Conservation (phyloP, 2,888 invertebrate genomes). For the Lasioglossum morio region DNA sequence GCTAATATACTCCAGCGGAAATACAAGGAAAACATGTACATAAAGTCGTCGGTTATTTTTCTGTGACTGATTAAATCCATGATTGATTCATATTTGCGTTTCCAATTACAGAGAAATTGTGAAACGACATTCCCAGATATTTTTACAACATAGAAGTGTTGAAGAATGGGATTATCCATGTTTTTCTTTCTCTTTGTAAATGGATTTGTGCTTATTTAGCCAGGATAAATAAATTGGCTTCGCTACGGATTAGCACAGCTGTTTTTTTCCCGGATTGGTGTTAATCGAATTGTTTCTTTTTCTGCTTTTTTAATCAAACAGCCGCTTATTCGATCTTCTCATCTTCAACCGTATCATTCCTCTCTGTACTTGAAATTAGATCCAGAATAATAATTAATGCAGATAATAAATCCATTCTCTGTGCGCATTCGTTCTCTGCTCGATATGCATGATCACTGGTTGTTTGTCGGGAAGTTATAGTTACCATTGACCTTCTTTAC, state of each 20-base stretch:
- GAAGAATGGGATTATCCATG: not conserved
- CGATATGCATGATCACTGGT: not conserved
- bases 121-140: not conserved
- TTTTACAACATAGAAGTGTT: not conserved
- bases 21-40: not conserved
- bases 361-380: not conserved
- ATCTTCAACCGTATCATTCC: not conserved
- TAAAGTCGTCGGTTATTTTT: not conserved
- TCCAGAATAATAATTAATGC: not conserved
- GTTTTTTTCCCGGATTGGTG: not conserved
- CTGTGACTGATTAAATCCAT: not conserved
- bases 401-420: not conserved
- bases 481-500: constrained; percentile 7
- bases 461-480: not conserved
- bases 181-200: not conserved
- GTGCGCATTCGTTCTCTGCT: not conserved
- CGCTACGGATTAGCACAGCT: not conserved
- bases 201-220: not conserved
- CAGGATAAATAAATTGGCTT: not conserved
- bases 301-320: not conserved
- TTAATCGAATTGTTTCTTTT: not conserved
- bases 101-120: not conserved
- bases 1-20: not conserved
- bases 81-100: not conserved
- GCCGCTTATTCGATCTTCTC: not conserved